A percentile compares a stretch with the other conserved stretches of the same genome.
phyloP scores from a whole-genome alignment of 2,888 invertebrate species.

The Ptychoptera albimana region DNA sequence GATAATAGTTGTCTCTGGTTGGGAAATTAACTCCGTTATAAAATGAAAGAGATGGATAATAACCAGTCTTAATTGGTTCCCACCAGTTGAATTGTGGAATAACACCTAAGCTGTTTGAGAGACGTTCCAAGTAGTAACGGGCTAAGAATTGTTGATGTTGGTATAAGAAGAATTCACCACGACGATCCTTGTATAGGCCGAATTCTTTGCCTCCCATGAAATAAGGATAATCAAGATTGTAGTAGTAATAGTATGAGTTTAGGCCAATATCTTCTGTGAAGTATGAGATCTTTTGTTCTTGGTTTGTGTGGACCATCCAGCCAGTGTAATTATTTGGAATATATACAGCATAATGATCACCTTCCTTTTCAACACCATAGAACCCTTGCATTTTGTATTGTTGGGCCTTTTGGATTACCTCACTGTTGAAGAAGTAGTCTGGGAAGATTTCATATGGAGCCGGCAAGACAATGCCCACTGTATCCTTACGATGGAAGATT shows the following conservation, averaged over 20 bases:
- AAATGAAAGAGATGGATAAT: conserved; percentile 43
- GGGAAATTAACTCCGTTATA: conserved; percentile 51
- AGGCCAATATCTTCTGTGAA: conserved; percentile 57
- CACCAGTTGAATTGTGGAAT: conserved; percentile 40
- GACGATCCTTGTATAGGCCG: conserved; percentile 36
- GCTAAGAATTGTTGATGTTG: conserved; percentile 50
- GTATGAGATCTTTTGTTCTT: conserved; percentile 44
- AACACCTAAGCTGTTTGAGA: conserved; percentile 51
- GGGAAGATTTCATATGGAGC: conserved; percentile 65
- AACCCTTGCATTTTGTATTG: conserved; percentile 36
- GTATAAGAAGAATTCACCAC: conserved; percentile 49
- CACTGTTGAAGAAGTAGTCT: conserved; percentile 55
- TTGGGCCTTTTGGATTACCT: conserved; percentile 51
- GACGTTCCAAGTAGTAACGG: conserved; percentile 60
- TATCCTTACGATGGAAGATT: conserved; percentile 49
- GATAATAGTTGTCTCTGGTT: conserved; percentile 39
- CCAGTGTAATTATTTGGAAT: conserved; percentile 1
- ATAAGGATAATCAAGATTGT: conserved; percentile 42
- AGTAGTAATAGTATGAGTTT: conserved; percentile 47
- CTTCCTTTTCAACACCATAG: not conserved
- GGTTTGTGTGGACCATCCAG: conserved; percentile 24
- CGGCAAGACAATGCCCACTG: conserved; percentile 48
- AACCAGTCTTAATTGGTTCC: conserved; percentile 39
- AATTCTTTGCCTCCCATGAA: conserved; percentile 43
- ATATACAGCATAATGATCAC: not conserved